phyloP scores from a whole-genome alignment of 2,888 invertebrate genomes.

The Bembecia ichneumoniformis region DNA sequence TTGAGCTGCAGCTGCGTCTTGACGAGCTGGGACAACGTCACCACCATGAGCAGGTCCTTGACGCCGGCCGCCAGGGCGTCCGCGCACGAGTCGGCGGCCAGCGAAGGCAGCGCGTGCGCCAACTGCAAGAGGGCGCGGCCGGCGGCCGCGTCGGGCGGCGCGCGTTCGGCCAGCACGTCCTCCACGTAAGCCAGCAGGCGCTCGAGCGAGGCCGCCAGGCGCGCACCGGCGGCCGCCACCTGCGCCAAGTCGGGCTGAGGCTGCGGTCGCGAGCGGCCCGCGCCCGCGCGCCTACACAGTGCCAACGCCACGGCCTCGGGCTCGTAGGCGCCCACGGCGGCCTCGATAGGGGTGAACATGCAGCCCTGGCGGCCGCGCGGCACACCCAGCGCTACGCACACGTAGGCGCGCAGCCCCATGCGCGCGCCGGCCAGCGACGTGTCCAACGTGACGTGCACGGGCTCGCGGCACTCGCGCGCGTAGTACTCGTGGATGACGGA shows the following conservation, averaged over 20 bases:
- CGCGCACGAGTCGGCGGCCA: constrained; percentile 89
- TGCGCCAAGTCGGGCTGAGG: constrained; percentile 81
- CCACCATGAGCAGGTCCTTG: constrained; percentile 95
- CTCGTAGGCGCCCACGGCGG: constrained; percentile 90
- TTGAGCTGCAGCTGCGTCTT: constrained; percentile 97
- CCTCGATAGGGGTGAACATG: constrained; percentile 96
- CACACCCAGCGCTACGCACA: constrained; percentile 93
- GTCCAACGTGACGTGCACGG: constrained; percentile 96
- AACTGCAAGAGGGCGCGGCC: constrained; percentile 92
- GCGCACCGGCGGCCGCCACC: constrained; percentile 87
- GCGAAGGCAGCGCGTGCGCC: constrained; percentile 92
- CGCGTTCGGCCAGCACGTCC: constrained; percentile 87
- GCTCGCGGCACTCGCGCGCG: constrained; percentile 92
- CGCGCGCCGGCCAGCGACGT: constrained; percentile 89
- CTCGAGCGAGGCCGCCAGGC: constrained; percentile 83
- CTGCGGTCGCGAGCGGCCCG: constrained; percentile 62
- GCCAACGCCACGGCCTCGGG: constrained; percentile 90
- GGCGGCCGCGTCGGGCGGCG: constrained; percentile 85
- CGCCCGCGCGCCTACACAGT: constrained; percentile 77
- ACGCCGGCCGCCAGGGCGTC: constrained; percentile 96
- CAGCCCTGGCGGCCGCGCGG: constrained; percentile 93
- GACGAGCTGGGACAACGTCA: constrained; percentile 92
- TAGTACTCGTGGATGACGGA: constrained; percentile 98
- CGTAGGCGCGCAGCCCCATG: constrained; percentile 95
- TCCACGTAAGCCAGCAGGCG: constrained; percentile 88